Evolutionary conservation across 2,113 vertebrate genomes (phyloP).

Genomic region (Delphinapterus leucas): DNA sequence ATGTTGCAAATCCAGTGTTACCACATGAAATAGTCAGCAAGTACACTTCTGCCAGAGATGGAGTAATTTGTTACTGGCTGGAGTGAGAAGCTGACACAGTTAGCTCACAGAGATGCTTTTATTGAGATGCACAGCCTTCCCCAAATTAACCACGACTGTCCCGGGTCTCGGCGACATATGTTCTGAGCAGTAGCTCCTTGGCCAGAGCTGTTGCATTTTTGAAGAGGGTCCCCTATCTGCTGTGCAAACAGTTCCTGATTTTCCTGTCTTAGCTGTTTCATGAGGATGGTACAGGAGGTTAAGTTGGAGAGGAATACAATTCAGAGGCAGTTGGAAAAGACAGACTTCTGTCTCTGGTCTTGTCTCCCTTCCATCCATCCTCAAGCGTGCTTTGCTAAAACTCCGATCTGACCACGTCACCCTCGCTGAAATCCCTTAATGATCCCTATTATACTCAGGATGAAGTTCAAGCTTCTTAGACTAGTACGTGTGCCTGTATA

Average conservation of each 20-base stretch:
- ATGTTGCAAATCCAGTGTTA: constrained; percentile 60
- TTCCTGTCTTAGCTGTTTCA: neutral
- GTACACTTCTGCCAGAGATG: constrained; percentile 44
- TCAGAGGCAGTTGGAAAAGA: neutral
- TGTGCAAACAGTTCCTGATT: neutral
- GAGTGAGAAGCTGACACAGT: constrained; percentile 57
- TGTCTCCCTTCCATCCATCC: neutral
- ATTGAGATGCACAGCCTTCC: neutral
- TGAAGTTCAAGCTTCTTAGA: neutral
- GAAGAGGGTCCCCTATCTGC: neutral
- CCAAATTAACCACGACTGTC: constrained; percentile 2
- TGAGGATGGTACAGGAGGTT: neutral
- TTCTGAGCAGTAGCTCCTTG: neutral
- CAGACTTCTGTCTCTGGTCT: neutral
- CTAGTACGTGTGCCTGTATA: neutral
- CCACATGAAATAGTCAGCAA: constrained; percentile 59
- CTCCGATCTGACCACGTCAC: neutral
- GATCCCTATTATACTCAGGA: neutral
- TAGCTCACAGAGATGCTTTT: constrained; percentile 21
- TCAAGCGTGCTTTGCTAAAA: neutral
- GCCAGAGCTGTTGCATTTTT: neutral
- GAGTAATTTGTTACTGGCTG: constrained; percentile 67
- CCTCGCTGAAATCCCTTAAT: neutral
- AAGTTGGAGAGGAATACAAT: neutral
- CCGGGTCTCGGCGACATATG: neutral